These are phyloP conservation scores for Knipowitschia caucasica DNA, from an alignment of 2,797 vertebrate species.

Conservation along the genomic window DNA sequence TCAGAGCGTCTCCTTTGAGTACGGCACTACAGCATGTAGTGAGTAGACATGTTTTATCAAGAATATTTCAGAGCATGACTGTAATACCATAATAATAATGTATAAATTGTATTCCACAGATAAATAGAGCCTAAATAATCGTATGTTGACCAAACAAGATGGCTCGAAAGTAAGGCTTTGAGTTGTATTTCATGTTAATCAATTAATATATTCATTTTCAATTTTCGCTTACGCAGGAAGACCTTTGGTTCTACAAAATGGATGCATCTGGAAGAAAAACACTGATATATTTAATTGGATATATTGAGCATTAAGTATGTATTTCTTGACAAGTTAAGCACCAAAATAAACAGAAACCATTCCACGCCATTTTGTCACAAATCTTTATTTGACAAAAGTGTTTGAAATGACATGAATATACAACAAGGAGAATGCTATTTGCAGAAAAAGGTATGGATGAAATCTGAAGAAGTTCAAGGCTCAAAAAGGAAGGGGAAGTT, in stretches of 20 bases:
- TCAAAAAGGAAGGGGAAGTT: slow-evolving; percentile 75
- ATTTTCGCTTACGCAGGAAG: too few species aligned
- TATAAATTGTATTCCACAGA: background rate
- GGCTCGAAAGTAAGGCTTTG: slow-evolving; percentile 18
- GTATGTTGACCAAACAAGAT: background rate
- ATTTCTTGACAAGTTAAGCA: too few species aligned
- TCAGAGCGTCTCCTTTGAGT: slow-evolving; percentile 54
- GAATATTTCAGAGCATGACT: background rate
- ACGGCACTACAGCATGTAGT: slow-evolving; percentile 45
- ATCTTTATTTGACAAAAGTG: slow-evolving; percentile 51
- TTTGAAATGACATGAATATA: slow-evolving; percentile 20
- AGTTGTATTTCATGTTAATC: too few species aligned
- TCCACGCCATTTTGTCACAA: slow-evolving; percentile 13
- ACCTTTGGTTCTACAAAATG: background rate
- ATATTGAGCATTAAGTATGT: too few species aligned
- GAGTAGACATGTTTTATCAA: slow-evolving; percentile 26
- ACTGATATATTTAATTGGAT: background rate
- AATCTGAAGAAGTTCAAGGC: slow-evolving; percentile 53
- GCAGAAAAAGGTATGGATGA: background rate
- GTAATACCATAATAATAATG: background rate
- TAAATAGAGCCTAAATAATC: background rate
- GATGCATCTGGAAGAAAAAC: slow-evolving; percentile 3
- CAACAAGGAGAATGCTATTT: slow-evolving; percentile 13
- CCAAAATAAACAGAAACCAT: slow-evolving; percentile 29
- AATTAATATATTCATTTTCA: too few species aligned